Conservation (phyloP, 2,797 vertebrate species). For the Neoniphon sammara region DNA sequence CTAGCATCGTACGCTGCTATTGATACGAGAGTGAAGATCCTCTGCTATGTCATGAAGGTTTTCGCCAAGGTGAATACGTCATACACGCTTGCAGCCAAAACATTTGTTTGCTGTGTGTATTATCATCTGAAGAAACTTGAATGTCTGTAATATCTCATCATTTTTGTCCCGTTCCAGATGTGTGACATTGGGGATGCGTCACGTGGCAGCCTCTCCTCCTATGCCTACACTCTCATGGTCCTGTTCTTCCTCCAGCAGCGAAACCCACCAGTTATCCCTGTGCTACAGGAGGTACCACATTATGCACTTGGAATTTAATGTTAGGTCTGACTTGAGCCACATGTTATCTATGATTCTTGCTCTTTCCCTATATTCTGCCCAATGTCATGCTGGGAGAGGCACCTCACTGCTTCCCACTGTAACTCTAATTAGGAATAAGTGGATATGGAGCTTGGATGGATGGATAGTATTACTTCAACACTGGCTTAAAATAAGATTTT, state of each 20-base stretch:
- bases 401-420: too few species aligned
- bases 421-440: too few species aligned
- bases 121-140: too few species aligned
- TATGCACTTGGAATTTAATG: too few species aligned
- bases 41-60: conserved; percentile 98
- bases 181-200: conserved; percentile 98
- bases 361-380: too few species aligned
- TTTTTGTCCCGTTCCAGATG: conserved; percentile 79
- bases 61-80: conserved; percentile 89
- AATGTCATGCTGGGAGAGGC: too few species aligned
- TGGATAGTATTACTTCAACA: too few species aligned
- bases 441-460: too few species aligned
- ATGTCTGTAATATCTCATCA: neutral
- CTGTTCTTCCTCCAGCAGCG: conserved; percentile 96
- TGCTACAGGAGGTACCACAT: conserved; percentile 91
- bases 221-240: conserved; percentile 97
- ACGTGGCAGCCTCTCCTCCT: conserved; percentile 94
- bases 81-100: neutral
- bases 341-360: too few species aligned
- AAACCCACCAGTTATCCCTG: conserved; percentile 91
- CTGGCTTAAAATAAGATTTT: too few species aligned
- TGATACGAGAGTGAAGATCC: conserved; percentile 91
- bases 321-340: too few species aligned
- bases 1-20: conserved; percentile 91
- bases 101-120: neutral